Evolutionary conservation across 2,797 vertebrate species (phyloP).

Genomic region (Intellagama lesueurii): DNA sequence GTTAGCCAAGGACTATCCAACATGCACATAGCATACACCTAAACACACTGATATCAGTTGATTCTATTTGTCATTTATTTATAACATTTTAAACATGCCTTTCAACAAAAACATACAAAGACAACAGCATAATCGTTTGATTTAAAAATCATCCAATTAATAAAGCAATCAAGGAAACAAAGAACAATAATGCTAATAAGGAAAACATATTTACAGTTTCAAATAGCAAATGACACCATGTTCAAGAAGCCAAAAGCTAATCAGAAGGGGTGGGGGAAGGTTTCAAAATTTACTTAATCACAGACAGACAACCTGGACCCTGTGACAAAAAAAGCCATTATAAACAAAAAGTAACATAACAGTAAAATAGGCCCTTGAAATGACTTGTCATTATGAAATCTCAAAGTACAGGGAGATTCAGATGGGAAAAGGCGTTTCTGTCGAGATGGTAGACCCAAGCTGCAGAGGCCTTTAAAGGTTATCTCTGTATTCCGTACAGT

Average conservation of each 20-base stretch:
- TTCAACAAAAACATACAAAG: not conserved
- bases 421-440: not conserved
- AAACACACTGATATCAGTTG: not conserved
- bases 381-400: not conserved
- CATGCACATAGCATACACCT: not conserved
- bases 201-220: not conserved
- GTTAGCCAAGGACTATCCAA: not conserved
- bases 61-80: not conserved
- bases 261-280: not conserved
- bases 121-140: too few species aligned
- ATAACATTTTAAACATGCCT: not conserved
- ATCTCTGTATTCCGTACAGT: not conserved
- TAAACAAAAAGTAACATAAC: not conserved
- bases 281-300: not conserved
- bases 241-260: not conserved
- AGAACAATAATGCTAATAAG: not conserved
- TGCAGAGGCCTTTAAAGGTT: not conserved
- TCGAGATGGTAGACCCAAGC: not conserved
- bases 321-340: not conserved
- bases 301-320: not conserved
- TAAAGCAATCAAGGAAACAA: not conserved
- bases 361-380: not conserved
- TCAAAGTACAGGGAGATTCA: not conserved
- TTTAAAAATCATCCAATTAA: not conserved
- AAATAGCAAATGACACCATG: not conserved